Evolutionary conservation across 1,140 invertebrate species (phyloP).

Genomic region (Drosophila asahinai): DNA sequence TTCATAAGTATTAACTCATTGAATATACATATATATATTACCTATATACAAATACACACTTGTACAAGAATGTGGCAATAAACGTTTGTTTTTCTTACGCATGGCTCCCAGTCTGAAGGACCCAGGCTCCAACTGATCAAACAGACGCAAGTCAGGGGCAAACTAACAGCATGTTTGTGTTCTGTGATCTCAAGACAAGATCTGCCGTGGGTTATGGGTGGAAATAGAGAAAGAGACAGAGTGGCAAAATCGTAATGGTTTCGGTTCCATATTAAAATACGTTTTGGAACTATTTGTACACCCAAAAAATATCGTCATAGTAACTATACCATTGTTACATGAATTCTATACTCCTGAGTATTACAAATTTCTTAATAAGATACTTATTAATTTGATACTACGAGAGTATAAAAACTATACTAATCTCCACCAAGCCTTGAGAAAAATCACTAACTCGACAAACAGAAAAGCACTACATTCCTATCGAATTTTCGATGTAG

Average conservation of each 20-base stretch:
- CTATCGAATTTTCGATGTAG: too few relatives aligned
- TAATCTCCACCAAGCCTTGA: too few relatives aligned
- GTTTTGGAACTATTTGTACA: background rate
- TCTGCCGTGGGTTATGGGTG: background rate
- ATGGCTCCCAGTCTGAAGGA: background rate
- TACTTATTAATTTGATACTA: too few relatives aligned
- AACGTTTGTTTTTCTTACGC: constrained; percentile 46
- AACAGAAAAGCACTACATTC: too few relatives aligned
- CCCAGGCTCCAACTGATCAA: constrained; percentile 9
- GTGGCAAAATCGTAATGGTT: background rate
- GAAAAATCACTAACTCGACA: too few relatives aligned
- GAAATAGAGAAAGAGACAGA: background rate
- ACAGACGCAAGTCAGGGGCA: constrained; percentile 2
- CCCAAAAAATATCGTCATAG: too few relatives aligned
- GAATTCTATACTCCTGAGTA: too few relatives aligned
- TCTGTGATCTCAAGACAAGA: constrained; percentile 4
- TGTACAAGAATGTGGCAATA: constrained; percentile 61
- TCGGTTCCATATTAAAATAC: too few relatives aligned
- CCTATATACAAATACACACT: constrained; percentile 62
- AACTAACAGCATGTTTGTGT: background rate
- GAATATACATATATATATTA: constrained; percentile 59
- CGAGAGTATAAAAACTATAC: too few relatives aligned
- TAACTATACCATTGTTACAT: too few relatives aligned
- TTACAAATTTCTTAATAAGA: too few relatives aligned
- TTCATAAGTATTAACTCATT: constrained; percentile 81